Evolutionary conservation across 2,113 vertebrate species (phyloP), one percentile per base, ranked within the genome.

Genomic region (Monarcha castaneiventris): DNA sequence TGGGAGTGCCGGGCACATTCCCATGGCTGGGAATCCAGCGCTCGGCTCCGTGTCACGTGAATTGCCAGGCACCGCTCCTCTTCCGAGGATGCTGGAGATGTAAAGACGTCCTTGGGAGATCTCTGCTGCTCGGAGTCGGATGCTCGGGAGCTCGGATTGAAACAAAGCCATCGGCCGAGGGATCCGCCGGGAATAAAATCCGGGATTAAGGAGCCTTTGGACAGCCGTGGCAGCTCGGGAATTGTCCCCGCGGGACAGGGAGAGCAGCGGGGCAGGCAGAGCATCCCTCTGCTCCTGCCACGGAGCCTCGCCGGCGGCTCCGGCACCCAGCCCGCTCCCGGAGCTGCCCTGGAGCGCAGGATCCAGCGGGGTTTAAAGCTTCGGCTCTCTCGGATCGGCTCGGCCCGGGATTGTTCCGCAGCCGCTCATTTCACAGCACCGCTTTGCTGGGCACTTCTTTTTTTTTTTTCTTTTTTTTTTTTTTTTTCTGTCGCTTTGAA

Each of bases 231-330:
- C 25, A 67, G 71, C 79, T 46, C 17, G 6, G 37, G 16, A 11
- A 68, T 11, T 2, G 16, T 2, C 23, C 48, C 33, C 2, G 74
- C 5, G 84, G 29, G 49, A 19, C 29, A 1, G 5, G 4, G 3
- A 1, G 30, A 59, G 80, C 23, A 8, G 62, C 62, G 54, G 1
- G 4, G 37, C 27, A 1, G 32, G 44, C 49, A 2, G 33, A 54
- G 64, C 2, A 1, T 37, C 30, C 1, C 0, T 8, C 41, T 1
- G 58, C 67, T 43, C 4, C 8, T 4, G 33, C n/a, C 41, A 4
- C 33, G 56, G 56, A 72, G 71, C 25, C 44, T 13, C 21, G 29
- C 71, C 71, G 39, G 39, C 52, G 32, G 32, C 71, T 43, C 61
- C 0, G 63, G 52, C 39, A 0, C 26, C 35, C 73, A 35, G 21